Evolutionary conservation across 1,140 invertebrate species (phyloP), one percentile per base, ranked within the genome.

Genomic region (Zaprionus capensis): DNA sequence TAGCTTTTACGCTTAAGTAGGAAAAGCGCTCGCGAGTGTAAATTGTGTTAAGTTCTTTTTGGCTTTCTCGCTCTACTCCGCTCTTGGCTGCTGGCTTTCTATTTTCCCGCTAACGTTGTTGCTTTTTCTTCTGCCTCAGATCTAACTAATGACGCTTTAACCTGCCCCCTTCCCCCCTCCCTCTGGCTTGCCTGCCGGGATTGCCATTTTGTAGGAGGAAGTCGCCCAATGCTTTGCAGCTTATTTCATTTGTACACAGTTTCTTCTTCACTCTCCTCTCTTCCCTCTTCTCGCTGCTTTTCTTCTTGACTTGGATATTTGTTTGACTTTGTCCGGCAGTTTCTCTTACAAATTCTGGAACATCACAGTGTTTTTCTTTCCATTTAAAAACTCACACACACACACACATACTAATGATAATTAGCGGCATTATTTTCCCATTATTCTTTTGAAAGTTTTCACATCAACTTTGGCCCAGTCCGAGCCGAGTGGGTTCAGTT

Each of bases 11-110:
- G 82, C 79, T 86, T 74, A 80, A 80, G 83, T 76, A 63, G 83
- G 84, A 87, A 88, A 88, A 87, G 63, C 84, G 85, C 71, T 90
- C 81, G 85, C 72, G 84, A 87, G 84, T 90, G 84, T 87, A 87
- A 87, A 87, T 83, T 87, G 84, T 87, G 84, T 87, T 87, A 84
- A 87, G 84, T 88, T 90, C 85, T 87, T 87, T 46, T 84, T 84
- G 85, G 84, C 85, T 87, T 87, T 87, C 82, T 83, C 76, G 66
- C 22, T 51, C 20, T 4, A 51, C 46, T 51, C 58, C 44, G 64
- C 55, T 66, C 58, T 49, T 70, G 79, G 53, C 49, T 44, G 49
- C 28, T 80, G 71, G 78, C 85, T 87, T 87, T 87, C 84, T 87
- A 88, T 88, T 87, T 85, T 71, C 36, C 49, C 71, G 67, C 56